phyloP scores from a whole-genome alignment of 2,888 invertebrate genomes.

The Eupithecia exiguata region DNA sequence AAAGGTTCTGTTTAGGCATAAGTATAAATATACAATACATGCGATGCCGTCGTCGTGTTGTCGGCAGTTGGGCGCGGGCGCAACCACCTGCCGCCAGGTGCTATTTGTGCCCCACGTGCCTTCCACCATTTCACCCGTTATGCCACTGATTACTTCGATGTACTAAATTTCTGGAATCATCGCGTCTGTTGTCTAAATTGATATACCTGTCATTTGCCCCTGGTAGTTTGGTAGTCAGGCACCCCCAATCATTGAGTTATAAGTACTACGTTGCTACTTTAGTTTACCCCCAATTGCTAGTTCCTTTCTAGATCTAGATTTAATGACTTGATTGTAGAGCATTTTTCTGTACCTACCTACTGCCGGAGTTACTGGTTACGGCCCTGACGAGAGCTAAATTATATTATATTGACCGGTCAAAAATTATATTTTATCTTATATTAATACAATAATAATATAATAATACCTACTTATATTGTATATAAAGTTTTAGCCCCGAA shows the following conservation, averaged over 20 bases:
- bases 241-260: too few relatives aligned
- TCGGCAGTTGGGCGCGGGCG: constrained; percentile 42
- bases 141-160: background rate
- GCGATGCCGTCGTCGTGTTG: constrained; percentile 40
- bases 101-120: constrained; percentile 35
- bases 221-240: background rate
- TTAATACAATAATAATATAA: too few relatives aligned
- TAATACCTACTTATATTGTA: too few relatives aligned
- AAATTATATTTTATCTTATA: too few relatives aligned
- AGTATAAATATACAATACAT: constrained; percentile 5
- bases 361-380: too few relatives aligned
- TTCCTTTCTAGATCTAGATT: too few relatives aligned
- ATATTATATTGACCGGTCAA: too few relatives aligned
- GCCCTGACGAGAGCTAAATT: too few relatives aligned
- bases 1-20: background rate
- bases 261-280: too few relatives aligned
- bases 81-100: constrained; percentile 73
- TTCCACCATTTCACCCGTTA: constrained; percentile 19
- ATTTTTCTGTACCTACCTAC: too few relatives aligned
- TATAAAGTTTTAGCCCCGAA: too few relatives aligned
- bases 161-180: background rate
- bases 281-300: background rate
- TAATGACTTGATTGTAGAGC: too few relatives aligned
- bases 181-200: background rate
- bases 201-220: background rate